Conservation (phyloP, 2,888 invertebrate species). For the Rhagonycha lutea region DNA sequence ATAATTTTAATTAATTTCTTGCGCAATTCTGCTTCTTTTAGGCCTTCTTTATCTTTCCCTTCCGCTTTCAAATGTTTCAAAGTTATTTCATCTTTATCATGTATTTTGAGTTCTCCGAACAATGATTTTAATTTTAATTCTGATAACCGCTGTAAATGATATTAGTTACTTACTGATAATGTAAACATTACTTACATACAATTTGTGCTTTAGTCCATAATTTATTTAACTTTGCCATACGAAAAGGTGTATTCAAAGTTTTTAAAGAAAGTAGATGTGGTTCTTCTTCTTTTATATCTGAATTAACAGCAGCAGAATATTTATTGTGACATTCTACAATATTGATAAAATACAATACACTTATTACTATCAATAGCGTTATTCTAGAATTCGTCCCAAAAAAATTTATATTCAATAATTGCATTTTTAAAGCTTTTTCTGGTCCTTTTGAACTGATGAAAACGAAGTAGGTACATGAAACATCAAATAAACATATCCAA, state of each 20-base stretch:
- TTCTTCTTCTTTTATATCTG: slow-evolving; percentile 42
- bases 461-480: neutral
- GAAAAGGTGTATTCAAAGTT: slow-evolving; percentile 80
- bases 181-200: slow-evolving; percentile 59
- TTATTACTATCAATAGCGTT: neutral
- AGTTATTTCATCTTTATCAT: slow-evolving; percentile 89
- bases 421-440: neutral
- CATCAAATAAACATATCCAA: neutral
- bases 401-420: neutral
- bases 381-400: neutral
- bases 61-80: slow-evolving; percentile 82
- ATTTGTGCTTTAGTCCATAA: slow-evolving; percentile 89
- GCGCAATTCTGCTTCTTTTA: slow-evolving; percentile 79
- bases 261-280: slow-evolving; percentile 59
- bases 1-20: slow-evolving; percentile 82
- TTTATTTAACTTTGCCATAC: slow-evolving; percentile 88
- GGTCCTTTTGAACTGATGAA: neutral
- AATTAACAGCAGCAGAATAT: slow-evolving; percentile 64
- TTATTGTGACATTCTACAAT: slow-evolving; percentile 57
- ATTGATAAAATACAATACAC: neutral
- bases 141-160: slow-evolving; percentile 56
- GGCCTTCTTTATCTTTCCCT: slow-evolving; percentile 84
- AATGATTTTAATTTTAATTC: slow-evolving; percentile 84
- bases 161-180: neutral
- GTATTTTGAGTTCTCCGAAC: slow-evolving; percentile 86